Base-by-base conservation (phyloP, 2,113 vertebrate genomes). In the Notiomystis cincta region DNA sequence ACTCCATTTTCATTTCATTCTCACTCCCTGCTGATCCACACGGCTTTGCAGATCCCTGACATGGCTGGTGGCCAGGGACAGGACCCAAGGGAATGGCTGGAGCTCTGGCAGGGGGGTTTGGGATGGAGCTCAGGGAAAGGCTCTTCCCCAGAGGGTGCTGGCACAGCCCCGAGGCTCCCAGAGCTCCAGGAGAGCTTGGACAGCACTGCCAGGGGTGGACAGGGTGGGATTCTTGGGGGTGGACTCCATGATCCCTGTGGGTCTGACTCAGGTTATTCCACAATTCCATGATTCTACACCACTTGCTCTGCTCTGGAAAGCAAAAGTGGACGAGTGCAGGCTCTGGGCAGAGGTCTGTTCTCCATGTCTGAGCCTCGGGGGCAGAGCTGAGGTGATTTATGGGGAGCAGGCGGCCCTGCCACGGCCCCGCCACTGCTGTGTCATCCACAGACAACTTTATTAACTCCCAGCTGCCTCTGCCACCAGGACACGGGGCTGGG, bases 231-330 rank as follows among this genome's bases (percentile, higher is more conserved):
- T 35, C 30, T 1, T 72, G 76, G 57, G 66, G 30, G 40, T n/a
- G 64, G 13, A 1, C 22, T 7, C 4, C 9, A 2, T 5, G 6
- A 23, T 23, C 66, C 35, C 3, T 7, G 42, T 2, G 10, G 50
- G 13, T 23, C 76, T 62, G 58, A 2, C 50, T 64, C 17, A 2
- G 76, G 31, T 13, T 4, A 12, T 37, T 25, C 48, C 85, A 50
- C 42, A 42, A 9, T 23, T 57, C 85, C 21, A 2, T 18, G 35
- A 11, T 10, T 18, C 57, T 10, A 19, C 56, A 50, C 2, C 24
- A 7, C 50, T 14, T 6, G 4, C 18, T 28, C 15, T 25, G 64
- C 89, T 72, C 7, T n/a, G 51, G 21, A 14, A n/a, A 78, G 75
- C 47, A 40, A 6, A 73, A n/a, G 13, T 3, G 57, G 51, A 7